These are phyloP conservation scores for Leptopilina boulardi DNA, from an alignment of 1,140 invertebrate genomes.

Conservation along the genomic window DNA sequence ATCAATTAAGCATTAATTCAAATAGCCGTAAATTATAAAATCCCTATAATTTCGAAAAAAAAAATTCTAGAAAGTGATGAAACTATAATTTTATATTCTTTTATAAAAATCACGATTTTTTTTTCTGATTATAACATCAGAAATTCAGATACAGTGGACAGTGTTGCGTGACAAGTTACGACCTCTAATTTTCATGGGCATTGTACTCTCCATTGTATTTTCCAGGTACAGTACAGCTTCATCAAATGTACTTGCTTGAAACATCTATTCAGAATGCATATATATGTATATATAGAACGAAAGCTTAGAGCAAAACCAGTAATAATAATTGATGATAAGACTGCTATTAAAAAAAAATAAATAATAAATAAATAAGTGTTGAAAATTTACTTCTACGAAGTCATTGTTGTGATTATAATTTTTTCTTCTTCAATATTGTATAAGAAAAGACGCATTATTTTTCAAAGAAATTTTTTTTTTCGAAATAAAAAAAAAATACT, in stretches of 20 bases:
- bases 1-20: too few species aligned
- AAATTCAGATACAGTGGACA: background rate
- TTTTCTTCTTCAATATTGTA: background rate
- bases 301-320: background rate
- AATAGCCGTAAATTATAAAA: too few species aligned
- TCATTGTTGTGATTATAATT: background rate
- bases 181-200: slow-evolving; percentile 9
- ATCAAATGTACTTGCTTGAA: background rate
- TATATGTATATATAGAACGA: background rate
- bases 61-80: too few species aligned
- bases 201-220: slow-evolving; percentile 10
- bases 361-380: background rate
- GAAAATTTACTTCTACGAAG: background rate
- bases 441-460: background rate
- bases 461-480: background rate
- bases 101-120: too few species aligned
- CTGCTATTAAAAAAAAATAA: background rate
- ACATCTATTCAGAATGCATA: background rate
- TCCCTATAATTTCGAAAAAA: too few species aligned
- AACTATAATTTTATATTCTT: too few species aligned
- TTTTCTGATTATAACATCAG: too few species aligned
- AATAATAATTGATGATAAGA: background rate
- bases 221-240: background rate
- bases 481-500: too few species aligned
- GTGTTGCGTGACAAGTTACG: slow-evolving; percentile 12